phyloP scores from a whole-genome alignment of 2,113 vertebrate genomes.

The Platysteira castanea region DNA sequence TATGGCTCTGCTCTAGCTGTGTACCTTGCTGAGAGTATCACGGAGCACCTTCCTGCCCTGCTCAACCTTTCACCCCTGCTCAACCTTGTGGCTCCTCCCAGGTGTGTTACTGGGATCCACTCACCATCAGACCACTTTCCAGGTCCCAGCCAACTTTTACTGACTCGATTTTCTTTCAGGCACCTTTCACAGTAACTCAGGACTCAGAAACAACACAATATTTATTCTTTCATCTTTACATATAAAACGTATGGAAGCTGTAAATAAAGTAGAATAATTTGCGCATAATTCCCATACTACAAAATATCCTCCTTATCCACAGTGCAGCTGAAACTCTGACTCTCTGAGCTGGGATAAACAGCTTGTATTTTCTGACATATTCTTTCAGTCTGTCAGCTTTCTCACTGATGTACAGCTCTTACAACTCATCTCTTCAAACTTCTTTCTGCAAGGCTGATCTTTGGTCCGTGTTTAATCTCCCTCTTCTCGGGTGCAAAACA shows the following conservation, averaged over 20 bases:
- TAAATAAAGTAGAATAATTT: not conserved
- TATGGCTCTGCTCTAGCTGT: not conserved
- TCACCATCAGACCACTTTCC: not conserved
- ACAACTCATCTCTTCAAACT: not conserved
- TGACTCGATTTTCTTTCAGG: not conserved
- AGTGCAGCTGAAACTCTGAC: not conserved
- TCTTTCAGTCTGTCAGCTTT: not conserved
- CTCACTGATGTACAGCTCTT: not conserved
- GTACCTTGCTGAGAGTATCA: not conserved
- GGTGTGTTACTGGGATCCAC: not conserved
- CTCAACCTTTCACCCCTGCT: not conserved
- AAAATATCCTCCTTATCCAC: not conserved
- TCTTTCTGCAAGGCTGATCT: not conserved
- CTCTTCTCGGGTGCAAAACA: not conserved
- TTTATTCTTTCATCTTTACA: constrained; percentile 23
- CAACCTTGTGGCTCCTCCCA: not conserved
- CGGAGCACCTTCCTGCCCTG: not conserved
- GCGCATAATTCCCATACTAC: not conserved
- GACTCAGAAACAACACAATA: not conserved
- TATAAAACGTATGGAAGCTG: not conserved
- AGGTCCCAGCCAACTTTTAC: not conserved
- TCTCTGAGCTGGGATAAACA: not conserved
- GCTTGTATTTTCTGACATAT: not conserved
- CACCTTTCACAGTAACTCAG: not conserved
- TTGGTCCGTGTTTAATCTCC: not conserved